phyloP scores from a whole-genome alignment of 2,113 vertebrate species.

The Eclectus roratus region DNA sequence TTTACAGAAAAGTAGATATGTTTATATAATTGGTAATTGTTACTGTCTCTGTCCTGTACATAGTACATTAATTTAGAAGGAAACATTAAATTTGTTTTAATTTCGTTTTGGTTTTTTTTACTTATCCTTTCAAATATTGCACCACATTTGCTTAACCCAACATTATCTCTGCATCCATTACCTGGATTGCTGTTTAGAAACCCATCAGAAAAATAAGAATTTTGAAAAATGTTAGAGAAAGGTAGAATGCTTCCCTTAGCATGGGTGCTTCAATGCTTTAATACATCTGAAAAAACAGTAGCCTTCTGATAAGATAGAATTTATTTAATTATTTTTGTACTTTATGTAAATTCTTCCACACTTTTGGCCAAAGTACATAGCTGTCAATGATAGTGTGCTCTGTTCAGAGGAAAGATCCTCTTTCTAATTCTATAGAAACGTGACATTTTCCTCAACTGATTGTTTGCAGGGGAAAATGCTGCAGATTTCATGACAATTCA shows the following conservation, averaged over 20 bases:
- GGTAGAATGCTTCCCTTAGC: neutral
- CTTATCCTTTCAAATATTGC: neutral
- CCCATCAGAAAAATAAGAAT: neutral
- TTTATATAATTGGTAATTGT: neutral
- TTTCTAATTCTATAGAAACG: neutral
- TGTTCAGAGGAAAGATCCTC: neutral
- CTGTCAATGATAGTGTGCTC: neutral
- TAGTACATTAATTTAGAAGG: neutral
- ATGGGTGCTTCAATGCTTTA: neutral
- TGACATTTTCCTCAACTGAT: neutral
- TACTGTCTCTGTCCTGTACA: neutral
- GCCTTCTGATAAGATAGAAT: neutral
- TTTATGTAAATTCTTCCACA: neutral
- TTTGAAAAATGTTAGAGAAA: neutral
- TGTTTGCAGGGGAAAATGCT: neutral
- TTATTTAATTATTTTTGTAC: neutral
- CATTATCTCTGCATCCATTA: neutral
- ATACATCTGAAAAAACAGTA: neutral
- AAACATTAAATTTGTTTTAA: neutral
- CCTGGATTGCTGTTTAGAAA: neutral
- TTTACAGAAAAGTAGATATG: neutral
- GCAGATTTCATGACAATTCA: neutral
- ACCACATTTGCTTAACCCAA: neutral
- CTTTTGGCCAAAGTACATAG: neutral
- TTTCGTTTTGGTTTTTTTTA: neutral